Conservation (phyloP, 2,888 invertebrate species). For the Spilarctia lutea region DNA sequence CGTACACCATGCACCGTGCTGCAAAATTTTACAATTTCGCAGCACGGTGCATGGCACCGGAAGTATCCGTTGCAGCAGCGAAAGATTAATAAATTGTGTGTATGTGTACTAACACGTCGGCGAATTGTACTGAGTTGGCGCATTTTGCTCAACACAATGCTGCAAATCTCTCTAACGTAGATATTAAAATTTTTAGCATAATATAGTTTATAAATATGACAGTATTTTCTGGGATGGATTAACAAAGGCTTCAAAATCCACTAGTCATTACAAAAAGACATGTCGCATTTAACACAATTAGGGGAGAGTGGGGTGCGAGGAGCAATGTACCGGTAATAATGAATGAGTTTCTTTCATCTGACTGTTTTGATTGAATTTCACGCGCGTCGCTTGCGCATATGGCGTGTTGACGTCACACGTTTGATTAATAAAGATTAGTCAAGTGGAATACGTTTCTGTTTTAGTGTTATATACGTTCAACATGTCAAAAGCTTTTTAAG, state of each 20-base stretch:
- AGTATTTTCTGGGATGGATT: not conserved
- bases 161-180: too few relatives aligned
- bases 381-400: constrained; percentile 47
- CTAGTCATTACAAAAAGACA: constrained; percentile 15
- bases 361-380: constrained; percentile 54
- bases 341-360: constrained; percentile 33
- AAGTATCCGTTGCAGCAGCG: too few relatives aligned
- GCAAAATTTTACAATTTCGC: too few relatives aligned
- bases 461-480: constrained; percentile 5
- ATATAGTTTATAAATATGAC: not conserved
- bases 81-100: not conserved
- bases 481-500: not conserved
- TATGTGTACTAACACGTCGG: not conserved
- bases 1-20: too few relatives aligned
- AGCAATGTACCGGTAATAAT: constrained; percentile 47
- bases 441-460: constrained; percentile 35
- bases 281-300: constrained; percentile 26
- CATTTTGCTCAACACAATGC: too few relatives aligned
- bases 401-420: constrained; percentile 37
- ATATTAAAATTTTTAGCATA: not conserved
- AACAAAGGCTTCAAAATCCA: not conserved
- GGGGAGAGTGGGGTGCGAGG: constrained; percentile 11
- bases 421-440: constrained; percentile 49
- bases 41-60: too few relatives aligned
- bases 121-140: too few relatives aligned